phyloP scores from a whole-genome alignment of 1,140 invertebrate genomes.

The Antheraea pernyi region DNA sequence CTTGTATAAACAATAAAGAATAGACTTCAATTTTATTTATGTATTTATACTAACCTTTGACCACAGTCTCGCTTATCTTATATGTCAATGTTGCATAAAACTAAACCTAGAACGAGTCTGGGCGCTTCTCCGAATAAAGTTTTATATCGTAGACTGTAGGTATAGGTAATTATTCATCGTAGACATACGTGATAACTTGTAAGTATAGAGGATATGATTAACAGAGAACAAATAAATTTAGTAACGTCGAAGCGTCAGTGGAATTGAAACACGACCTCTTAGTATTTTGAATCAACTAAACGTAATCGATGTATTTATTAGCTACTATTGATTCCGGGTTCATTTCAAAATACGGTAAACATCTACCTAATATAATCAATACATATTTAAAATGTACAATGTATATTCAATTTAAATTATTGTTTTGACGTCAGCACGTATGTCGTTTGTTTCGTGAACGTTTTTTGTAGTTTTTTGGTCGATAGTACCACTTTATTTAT shows the following conservation, averaged over 20 bases:
- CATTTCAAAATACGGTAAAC: not conserved
- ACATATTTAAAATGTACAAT: not conserved
- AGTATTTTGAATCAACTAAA: not conserved
- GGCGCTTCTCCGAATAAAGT: too few species aligned
- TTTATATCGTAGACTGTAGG: not conserved
- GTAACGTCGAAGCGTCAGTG: slow-evolving; percentile 3
- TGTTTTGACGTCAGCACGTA: not conserved
- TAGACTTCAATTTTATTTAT: too few species aligned
- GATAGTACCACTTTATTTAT: too few species aligned
- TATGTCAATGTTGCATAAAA: too few species aligned
- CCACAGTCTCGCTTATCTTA: too few species aligned
- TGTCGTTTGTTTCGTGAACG: too few species aligned
- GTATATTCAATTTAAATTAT: not conserved
- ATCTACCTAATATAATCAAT: not conserved
- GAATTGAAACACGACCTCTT: not conserved
- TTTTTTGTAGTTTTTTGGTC: too few species aligned
- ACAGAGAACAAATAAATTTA: slow-evolving; percentile 10
- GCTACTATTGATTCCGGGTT: not conserved
- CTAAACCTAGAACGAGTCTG: too few species aligned
- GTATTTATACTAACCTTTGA: too few species aligned
- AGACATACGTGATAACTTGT: not conserved
- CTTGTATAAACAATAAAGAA: too few species aligned
- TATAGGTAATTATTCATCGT: not conserved
- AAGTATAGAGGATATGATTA: not conserved
- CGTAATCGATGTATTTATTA: not conserved